phyloP scores from a whole-genome alignment of 2,113 vertebrate species.

The Boleophthalmus pectinirostris region DNA sequence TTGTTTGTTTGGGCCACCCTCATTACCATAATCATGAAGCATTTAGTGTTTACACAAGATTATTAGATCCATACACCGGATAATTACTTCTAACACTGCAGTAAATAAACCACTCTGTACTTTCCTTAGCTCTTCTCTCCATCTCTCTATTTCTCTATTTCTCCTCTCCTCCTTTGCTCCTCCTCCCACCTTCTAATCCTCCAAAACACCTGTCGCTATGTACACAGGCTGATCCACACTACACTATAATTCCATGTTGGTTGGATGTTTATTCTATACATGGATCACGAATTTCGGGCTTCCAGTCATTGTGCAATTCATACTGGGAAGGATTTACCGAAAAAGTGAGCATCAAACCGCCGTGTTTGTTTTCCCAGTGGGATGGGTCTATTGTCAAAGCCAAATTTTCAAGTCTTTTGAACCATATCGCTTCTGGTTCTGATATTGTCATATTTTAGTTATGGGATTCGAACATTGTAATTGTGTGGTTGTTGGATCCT shows the following conservation, averaged over 20 bases:
- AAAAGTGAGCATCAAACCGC: too few relatives aligned
- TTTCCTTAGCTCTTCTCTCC: constrained; percentile 16
- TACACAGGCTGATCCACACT: constrained; percentile 45
- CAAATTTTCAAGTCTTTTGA: too few relatives aligned
- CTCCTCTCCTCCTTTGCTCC: constrained; percentile 22
- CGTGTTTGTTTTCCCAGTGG: too few relatives aligned
- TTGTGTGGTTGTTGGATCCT: too few relatives aligned
- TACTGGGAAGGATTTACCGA: too few relatives aligned
- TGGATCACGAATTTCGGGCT: too few relatives aligned
- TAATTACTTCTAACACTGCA: constrained; percentile 45
- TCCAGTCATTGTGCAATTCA: too few relatives aligned
- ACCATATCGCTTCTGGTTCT: too few relatives aligned
- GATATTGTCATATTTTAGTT: too few relatives aligned
- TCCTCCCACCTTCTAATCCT: constrained; percentile 39
- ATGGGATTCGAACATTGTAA: too few relatives aligned
- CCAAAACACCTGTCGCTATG: constrained; percentile 58
- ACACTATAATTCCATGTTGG: constrained; percentile 30
- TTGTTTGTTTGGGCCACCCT: constrained; percentile 10
- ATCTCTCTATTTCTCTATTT: constrained; percentile 3
- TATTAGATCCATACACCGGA: constrained; percentile 51
- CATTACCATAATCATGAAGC: not conserved
- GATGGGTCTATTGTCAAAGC: too few relatives aligned
- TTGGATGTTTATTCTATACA: too few relatives aligned
- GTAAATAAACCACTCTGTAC: not conserved
- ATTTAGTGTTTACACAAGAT: constrained; percentile 47